Base-by-base conservation (phyloP, 2,888 invertebrate genomes). In the Macrophya annulata region DNA sequence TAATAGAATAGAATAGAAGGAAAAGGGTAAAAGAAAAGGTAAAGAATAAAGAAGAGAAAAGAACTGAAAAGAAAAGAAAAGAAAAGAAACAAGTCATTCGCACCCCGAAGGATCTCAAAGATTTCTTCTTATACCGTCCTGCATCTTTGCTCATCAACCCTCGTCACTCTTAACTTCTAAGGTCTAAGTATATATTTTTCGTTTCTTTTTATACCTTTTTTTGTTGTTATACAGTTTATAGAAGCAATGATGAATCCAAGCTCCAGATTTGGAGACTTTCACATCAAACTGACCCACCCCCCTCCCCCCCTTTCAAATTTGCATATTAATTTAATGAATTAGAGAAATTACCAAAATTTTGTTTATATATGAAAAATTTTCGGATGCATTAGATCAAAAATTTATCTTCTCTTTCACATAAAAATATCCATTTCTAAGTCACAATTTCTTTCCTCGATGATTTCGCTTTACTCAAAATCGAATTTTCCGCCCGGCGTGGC, bases 151-250 rank as follows among this genome's bases (percentile, higher is more conserved):
- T 31, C 37, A 68, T 68, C 68, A 68, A 68, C 68, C 68, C 68
- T 68, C 68, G 37, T 68, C 68, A 68, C 68, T 68, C 68, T 37
- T 68, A 68, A 68, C 68, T 68, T 68, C 37, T 68, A 37, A 17
- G 68, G 31, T 68, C 37, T 68, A 37, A 68, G 68, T 68, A 37
- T 68, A 37, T 68, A 37, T 68, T 68, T 68, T 17, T 17, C 31
- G 31, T 37, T 37, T 6, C 12, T 37, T 68, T 17, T 68, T 37
- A 37, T 68, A 15, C 37, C 37, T 68, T 25, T 31, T 65, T 15
- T 17, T 68, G 1, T 25, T 15, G 9, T 31, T 65, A 25, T 15
- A 15, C 31, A n/a, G 62, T 62, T 62, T 25, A 62, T 51, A 51
- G 5, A 51, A 5, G 17, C 51, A 51, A 17, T 6, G 51, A 51